phyloP scores from a whole-genome alignment of 2,797 vertebrate species.

The Chrysocyon brachyurus region DNA sequence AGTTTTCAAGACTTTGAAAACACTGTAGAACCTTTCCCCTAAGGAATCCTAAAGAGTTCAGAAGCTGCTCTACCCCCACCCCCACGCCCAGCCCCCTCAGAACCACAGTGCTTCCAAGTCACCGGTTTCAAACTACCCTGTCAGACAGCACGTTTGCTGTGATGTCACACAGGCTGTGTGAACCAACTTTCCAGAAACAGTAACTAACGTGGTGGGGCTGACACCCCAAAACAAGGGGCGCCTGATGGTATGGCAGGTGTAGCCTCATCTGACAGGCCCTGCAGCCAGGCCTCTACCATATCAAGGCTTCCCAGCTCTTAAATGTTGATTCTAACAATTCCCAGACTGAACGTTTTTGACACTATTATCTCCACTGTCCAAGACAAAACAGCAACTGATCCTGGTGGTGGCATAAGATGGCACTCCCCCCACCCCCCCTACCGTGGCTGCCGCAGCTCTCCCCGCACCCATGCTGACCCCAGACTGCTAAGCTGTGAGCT shows the following conservation, averaged over 20 bases:
- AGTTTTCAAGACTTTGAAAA: not conserved
- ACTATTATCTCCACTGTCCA: not conserved
- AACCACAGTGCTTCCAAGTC: not conserved
- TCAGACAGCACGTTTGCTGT: not conserved
- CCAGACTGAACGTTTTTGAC: not conserved
- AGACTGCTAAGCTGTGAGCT: not conserved
- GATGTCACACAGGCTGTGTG: not conserved
- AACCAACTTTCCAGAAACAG: not conserved
- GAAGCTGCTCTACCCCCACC: not conserved
- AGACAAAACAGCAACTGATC: not conserved
- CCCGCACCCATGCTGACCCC: not conserved
- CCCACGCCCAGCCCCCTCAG: not conserved
- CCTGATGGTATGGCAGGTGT: fast-evolving
- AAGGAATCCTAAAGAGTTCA: not conserved
- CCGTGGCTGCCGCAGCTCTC: fast-evolving
- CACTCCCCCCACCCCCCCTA: not conserved
- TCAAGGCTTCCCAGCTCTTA: not conserved
- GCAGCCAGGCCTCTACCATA: not conserved
- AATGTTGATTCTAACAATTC: not conserved
- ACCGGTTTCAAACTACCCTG: not conserved
- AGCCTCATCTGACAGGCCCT: not conserved
- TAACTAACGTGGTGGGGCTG: not conserved
- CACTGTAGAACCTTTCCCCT: not conserved
- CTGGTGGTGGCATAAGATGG: fast-evolving
- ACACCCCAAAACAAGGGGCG: not conserved